Percentiles rank a stretch among this genome's conserved stretches.
Conservation (phyloP, 2,797 vertebrate species). For the Saxicola maurus region DNA sequence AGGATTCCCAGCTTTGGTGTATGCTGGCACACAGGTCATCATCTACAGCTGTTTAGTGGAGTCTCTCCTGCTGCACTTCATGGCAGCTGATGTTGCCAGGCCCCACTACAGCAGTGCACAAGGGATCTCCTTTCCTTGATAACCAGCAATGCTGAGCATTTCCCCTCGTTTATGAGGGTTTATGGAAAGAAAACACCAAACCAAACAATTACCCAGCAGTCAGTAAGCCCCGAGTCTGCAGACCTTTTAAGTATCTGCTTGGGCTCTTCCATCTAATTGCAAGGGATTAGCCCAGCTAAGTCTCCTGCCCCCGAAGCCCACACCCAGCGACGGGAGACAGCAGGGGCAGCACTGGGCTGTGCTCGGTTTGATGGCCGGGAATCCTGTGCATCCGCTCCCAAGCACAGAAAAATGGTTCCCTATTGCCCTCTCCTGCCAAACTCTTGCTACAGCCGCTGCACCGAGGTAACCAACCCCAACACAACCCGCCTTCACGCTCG, state of each 20-base stretch:
- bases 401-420: accelerated
- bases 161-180: accelerated
- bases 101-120: accelerated
- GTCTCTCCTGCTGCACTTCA: not conserved
- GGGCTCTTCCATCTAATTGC: accelerated
- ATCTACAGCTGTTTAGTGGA: accelerated
- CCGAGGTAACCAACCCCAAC: not conserved
- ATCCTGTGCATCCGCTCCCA: accelerated
- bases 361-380: accelerated
- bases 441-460: not conserved
- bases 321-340: accelerated
- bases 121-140: not conserved
- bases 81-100: not conserved
- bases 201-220: accelerated
- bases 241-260: not conserved
- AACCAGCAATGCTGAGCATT: not conserved
- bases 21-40: not conserved
- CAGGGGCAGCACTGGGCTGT: accelerated
- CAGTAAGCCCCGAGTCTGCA: accelerated
- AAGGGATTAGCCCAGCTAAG: not conserved
- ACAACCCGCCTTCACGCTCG: accelerated
- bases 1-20: accelerated
- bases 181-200: not conserved
- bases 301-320: not conserved
- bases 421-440: not conserved